Conservation (phyloP, 2,888 invertebrate species). For the Blastobasis adustella region DNA sequence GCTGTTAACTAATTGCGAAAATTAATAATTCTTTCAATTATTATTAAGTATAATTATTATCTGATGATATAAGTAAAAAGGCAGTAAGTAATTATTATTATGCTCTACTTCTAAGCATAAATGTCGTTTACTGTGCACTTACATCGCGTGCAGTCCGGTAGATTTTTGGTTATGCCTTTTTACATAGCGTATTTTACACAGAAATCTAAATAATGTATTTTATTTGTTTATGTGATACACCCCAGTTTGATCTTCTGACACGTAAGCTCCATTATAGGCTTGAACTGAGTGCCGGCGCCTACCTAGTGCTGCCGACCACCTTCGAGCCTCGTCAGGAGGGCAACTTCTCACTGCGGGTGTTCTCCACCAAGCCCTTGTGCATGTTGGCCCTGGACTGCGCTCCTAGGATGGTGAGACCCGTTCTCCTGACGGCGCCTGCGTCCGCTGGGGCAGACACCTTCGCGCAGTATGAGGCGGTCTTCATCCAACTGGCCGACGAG, state of each 20-base stretch:
- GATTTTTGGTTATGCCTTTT: no score
- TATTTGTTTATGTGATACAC: no score
- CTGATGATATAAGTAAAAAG: no score
- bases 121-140: no score
- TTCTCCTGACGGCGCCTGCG: conserved; percentile 84
- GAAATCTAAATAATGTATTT: no score
- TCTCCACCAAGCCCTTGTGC: conserved; percentile 84
- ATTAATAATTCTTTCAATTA: no score
- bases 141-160: no score
- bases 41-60: no score
- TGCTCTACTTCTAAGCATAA: no score
- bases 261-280: conserved; percentile 71
- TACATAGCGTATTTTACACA: no score
- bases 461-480: conserved; percentile 91
- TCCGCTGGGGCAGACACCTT: conserved; percentile 82
- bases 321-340: conserved; percentile 94
- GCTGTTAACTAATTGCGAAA: no score
- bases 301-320: conserved; percentile 91
- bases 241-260: not conserved
- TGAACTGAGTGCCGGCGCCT: conserved; percentile 86
- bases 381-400: conserved; percentile 81
- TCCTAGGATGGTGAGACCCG: conserved; percentile 81
- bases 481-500: conserved; percentile 92
- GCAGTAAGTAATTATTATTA: no score
- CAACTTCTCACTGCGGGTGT: conserved; percentile 88